A percentile compares a stretch with the other conserved stretches of the same genome.
These are phyloP conservation scores for Intellagama lesueurii DNA, from an alignment of 2,797 vertebrate genomes.

Conservation along the genomic window DNA sequence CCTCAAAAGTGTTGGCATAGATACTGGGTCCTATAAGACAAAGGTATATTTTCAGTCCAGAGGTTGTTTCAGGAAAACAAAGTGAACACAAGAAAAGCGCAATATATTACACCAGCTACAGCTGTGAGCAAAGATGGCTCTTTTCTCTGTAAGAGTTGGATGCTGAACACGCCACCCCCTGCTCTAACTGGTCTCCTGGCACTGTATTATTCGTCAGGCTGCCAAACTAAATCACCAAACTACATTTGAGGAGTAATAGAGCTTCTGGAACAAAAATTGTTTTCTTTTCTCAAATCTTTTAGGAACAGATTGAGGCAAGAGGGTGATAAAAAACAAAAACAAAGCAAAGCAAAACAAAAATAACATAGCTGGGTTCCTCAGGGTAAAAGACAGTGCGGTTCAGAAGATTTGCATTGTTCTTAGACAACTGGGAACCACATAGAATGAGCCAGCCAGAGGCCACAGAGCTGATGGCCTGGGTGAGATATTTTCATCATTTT, in stretches of 20 bases:
- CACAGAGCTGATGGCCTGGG: constrained; percentile 56
- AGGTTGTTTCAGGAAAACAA: background rate
- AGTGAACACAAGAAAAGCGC: background rate
- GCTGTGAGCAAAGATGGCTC: background rate
- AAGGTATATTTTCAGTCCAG: background rate
- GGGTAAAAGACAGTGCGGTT: constrained; percentile 54
- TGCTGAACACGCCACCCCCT: background rate
- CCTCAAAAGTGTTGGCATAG: background rate
- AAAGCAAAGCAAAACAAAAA: background rate
- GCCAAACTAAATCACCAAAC: constrained; percentile 66
- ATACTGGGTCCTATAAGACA: background rate
- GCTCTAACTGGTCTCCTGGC: background rate
- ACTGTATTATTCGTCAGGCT: constrained; percentile 53
- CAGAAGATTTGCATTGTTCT: constrained; percentile 63
- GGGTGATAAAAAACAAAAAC: background rate
- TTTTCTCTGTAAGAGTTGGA: background rate
- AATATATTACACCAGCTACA: background rate
- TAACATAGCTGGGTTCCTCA: constrained; percentile 24
- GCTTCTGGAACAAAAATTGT: constrained; percentile 63
- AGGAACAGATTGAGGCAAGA: constrained; percentile 55
- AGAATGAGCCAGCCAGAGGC: constrained; percentile 66
- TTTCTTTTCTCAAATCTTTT: constrained; percentile 66
- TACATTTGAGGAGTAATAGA: constrained; percentile 57
- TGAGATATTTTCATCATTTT: constrained; percentile 47
- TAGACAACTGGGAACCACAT: constrained; percentile 57